These are phyloP conservation scores for Anniella stebbinsi DNA, from an alignment of 2,797 vertebrate species.

Conservation along the genomic window DNA sequence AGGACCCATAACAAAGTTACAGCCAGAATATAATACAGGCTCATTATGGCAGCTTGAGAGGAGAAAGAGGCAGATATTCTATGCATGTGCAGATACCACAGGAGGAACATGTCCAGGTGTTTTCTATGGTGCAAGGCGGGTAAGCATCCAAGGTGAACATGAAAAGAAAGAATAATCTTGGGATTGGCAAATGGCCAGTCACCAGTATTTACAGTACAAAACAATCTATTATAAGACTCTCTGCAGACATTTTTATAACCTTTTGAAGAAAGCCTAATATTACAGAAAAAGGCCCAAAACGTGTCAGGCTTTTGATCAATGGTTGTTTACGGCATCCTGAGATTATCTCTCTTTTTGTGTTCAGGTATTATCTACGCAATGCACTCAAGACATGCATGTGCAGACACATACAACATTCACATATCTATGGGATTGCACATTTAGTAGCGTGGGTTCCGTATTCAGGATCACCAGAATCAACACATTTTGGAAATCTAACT, in stretches of 20 bases:
- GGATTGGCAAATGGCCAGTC: too few species aligned
- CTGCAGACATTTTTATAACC: too few species aligned
- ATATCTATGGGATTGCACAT: neutral
- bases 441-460: neutral
- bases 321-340: too few species aligned
- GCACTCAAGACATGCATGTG: neutral
- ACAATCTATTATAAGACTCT: too few species aligned
- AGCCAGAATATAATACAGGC: neutral
- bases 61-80: neutral
- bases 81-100: neutral
- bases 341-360: too few species aligned
- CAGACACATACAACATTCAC: slow-evolving; percentile 8
- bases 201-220: too few species aligned
- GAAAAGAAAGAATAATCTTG: too few species aligned
- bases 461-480: neutral
- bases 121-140: too few species aligned
- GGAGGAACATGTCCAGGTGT: neutral
- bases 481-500: slow-evolving; percentile 18
- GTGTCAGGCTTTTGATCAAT: too few species aligned
- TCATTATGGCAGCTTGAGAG: neutral
- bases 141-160: too few species aligned
- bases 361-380: neutral
- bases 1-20: neutral
- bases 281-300: too few species aligned
- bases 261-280: too few species aligned